Conservation (phyloP, 2,888 invertebrate species). For the Nymphalis polychloros region DNA sequence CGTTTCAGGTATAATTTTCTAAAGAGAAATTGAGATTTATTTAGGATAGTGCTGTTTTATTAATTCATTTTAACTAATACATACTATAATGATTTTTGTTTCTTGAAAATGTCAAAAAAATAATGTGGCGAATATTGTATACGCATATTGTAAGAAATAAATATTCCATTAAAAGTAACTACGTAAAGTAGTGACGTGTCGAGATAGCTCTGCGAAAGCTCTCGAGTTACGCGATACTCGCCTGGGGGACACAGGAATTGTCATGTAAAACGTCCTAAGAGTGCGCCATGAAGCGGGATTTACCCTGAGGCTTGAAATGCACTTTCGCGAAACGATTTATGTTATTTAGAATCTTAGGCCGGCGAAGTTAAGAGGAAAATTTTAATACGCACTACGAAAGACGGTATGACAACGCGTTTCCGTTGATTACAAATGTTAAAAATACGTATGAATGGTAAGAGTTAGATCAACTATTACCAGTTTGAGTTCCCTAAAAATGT, state of each 20-base stretch:
- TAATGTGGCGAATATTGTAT: background rate
- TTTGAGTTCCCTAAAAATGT: too few species aligned
- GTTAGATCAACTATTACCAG: too few species aligned
- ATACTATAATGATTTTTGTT: background rate
- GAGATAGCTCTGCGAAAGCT: slow-evolving; percentile 50
- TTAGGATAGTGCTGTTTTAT: background rate
- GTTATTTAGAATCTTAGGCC: slow-evolving; percentile 56
- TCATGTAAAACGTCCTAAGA: slow-evolving; percentile 73
- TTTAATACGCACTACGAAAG: background rate
- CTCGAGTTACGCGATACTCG: slow-evolving; percentile 52
- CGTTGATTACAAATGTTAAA: too few species aligned
- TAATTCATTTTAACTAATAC: background rate
- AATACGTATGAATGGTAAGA: too few species aligned
- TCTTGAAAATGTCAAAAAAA: background rate
- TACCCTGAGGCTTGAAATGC: slow-evolving; percentile 77
- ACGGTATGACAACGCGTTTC: background rate
- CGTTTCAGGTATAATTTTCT: background rate
- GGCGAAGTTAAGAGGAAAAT: slow-evolving; percentile 14
- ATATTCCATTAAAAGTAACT: slow-evolving; percentile 15
- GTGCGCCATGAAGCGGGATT: slow-evolving; percentile 55
- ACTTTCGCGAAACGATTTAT: slow-evolving; percentile 76
- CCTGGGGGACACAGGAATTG: slow-evolving; percentile 74
- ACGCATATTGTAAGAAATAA: background rate
- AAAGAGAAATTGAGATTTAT: background rate
- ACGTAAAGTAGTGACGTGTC: slow-evolving; percentile 47